A percentile compares a stretch with the other conserved stretches of the same genome.
These are phyloP conservation scores for Naja naja DNA, from an alignment of 2,113 vertebrate species.

Conservation along the genomic window DNA sequence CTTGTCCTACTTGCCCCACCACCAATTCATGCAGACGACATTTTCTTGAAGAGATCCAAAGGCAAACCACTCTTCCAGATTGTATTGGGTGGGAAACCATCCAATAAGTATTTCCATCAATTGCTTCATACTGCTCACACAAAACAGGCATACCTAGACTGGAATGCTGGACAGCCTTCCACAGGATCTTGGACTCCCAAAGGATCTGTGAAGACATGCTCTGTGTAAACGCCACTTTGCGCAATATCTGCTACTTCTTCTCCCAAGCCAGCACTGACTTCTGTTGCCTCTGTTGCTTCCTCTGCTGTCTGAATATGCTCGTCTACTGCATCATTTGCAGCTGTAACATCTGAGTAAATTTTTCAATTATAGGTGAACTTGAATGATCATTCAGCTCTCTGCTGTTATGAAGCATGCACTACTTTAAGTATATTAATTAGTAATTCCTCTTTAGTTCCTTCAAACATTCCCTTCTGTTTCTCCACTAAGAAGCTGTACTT, in stretches of 20 bases:
- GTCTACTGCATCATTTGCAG: conserved; percentile 68
- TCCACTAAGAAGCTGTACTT: background rate
- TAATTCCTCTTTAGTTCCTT: background rate
- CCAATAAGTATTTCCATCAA: background rate
- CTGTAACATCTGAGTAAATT: conserved; percentile 58
- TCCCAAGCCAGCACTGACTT: conserved; percentile 73
- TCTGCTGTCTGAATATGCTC: conserved; percentile 82
- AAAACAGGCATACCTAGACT: conserved; percentile 64
- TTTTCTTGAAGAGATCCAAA: background rate
- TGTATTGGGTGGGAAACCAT: background rate
- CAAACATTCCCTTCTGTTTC: background rate
- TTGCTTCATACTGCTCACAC: background rate
- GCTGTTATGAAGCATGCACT: background rate
- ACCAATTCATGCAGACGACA: background rate
- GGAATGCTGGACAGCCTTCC: conserved; percentile 73
- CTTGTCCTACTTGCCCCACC: background rate
- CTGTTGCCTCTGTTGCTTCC: conserved; percentile 87
- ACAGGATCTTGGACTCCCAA: conserved; percentile 83
- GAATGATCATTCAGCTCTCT: background rate
- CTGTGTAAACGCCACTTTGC: conserved; percentile 84
- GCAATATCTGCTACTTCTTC: conserved; percentile 74
- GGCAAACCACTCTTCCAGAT: background rate
- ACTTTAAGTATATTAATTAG: background rate
- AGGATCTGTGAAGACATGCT: conserved; percentile 94
- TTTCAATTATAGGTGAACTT: conserved; percentile 1